Conservation (phyloP, 2,888 invertebrate genomes). For the Meganola albula region DNA sequence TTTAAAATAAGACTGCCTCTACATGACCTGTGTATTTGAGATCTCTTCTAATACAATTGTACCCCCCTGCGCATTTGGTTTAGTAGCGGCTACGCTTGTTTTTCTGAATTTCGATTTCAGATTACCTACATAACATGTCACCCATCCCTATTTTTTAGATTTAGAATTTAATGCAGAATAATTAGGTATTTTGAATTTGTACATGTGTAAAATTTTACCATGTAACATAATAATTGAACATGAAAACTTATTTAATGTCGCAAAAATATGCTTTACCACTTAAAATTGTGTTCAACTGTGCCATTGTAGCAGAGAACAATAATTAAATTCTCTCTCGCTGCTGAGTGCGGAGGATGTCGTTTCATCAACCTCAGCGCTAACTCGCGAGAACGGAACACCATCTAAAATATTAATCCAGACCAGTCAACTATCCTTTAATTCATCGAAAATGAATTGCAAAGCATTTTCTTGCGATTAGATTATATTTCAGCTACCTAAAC, state of each 20-base stretch:
- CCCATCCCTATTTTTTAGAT: too few relatives aligned
- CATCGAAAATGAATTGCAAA: slow-evolving; percentile 54
- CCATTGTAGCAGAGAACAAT: slow-evolving; percentile 58
- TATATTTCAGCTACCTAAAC: too few relatives aligned
- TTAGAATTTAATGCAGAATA: too few relatives aligned
- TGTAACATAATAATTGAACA: slow-evolving; percentile 59
- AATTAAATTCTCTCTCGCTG: slow-evolving; percentile 68
- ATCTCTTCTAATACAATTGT: too few relatives aligned
- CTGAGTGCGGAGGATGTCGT: slow-evolving; percentile 61
- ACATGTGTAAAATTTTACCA: too few relatives aligned
- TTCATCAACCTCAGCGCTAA: slow-evolving; percentile 64
- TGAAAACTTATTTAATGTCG: slow-evolving; percentile 58
- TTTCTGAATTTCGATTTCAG: too few relatives aligned
- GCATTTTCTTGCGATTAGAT: slow-evolving; percentile 25
- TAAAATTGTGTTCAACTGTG: slow-evolving; percentile 66
- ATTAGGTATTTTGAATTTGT: too few relatives aligned
- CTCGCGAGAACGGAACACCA: slow-evolving; percentile 53
- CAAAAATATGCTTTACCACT: slow-evolving; percentile 59
- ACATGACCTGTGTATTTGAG: too few relatives aligned
- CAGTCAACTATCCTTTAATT: slow-evolving; percentile 56
- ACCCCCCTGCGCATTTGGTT: too few relatives aligned
- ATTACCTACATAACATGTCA: too few relatives aligned
- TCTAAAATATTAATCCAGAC: slow-evolving; percentile 68
- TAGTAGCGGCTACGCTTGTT: too few relatives aligned
- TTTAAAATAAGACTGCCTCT: too few relatives aligned